phyloP scores from a whole-genome alignment of 2,797 vertebrate species.

The Lepus oiostolus region DNA sequence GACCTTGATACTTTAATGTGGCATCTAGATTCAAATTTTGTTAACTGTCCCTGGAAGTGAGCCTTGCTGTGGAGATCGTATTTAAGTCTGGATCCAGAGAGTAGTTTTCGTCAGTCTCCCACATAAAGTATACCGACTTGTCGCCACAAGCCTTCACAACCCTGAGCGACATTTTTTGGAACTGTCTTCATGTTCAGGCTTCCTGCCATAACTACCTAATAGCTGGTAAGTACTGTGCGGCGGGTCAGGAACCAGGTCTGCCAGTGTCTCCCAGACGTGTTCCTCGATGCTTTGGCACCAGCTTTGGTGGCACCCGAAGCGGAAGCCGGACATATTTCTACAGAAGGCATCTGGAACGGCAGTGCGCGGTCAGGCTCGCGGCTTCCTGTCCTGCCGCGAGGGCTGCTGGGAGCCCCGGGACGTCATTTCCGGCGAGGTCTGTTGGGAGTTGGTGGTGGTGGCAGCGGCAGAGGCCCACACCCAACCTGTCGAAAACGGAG shows the following conservation, averaged over 20 bases:
- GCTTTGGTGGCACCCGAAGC: no score
- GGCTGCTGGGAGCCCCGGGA: fast-evolving
- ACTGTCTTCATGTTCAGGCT: background rate
- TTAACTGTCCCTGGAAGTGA: background rate
- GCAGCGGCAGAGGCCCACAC: background rate
- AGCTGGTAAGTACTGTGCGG: background rate
- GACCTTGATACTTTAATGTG: background rate
- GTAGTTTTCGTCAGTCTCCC: background rate
- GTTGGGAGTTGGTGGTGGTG: conserved; percentile 55
- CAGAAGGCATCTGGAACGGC: fast-evolving
- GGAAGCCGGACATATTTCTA: no score
- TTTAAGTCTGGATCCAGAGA: background rate
- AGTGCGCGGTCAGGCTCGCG: fast-evolving
- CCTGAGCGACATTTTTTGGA: background rate
- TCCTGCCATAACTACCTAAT: background rate
- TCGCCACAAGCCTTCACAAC: background rate
- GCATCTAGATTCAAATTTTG: background rate
- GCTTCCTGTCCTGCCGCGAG: fast-evolving
- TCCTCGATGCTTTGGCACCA: fast-evolving
- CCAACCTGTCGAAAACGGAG: background rate
- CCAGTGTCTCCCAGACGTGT: background rate
- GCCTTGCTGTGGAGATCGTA: background rate
- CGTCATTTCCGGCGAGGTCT: conserved; percentile 38
- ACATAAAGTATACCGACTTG: background rate
- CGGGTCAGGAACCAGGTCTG: background rate